Percentiles rank a stretch among this genome's conserved stretches.
These are phyloP conservation scores for Antheraea pernyi DNA, from an alignment of 1,140 invertebrate species.

Conservation along the genomic window DNA sequence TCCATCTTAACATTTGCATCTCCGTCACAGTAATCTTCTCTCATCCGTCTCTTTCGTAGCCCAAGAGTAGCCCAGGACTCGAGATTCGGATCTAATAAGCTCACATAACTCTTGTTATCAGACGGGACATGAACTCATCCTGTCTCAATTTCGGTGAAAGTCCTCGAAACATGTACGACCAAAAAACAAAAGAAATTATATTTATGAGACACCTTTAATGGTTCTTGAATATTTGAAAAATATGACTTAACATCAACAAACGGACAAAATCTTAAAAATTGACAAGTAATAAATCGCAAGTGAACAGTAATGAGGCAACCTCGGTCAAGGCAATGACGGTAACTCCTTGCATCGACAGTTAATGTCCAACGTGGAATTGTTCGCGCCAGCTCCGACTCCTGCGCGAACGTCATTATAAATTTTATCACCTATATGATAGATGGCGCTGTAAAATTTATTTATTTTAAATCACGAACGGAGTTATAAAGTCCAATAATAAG, in stretches of 20 bases:
- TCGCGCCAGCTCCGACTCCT: constrained; percentile 40
- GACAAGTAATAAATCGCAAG: constrained; percentile 48
- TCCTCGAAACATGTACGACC: too few species aligned
- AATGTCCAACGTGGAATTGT: constrained; percentile 60
- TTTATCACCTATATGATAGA: constrained; percentile 70
- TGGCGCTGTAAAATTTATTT: constrained; percentile 72
- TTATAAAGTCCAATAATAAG: constrained; percentile 62
- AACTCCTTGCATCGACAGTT: constrained; percentile 60
- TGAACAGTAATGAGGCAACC: constrained; percentile 57
- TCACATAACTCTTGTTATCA: too few species aligned
- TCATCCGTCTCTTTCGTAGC: too few species aligned
- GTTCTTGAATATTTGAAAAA: neutral
- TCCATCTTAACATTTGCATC: too few species aligned
- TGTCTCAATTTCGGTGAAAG: neutral
- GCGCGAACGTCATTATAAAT: constrained; percentile 50
- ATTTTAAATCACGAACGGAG: constrained; percentile 60
- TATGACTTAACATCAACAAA: constrained; percentile 24
- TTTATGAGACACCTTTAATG: neutral
- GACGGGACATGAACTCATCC: too few species aligned
- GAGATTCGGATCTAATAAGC: too few species aligned
- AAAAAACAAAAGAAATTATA: too few species aligned
- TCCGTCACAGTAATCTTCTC: too few species aligned
- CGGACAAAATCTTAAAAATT: constrained; percentile 40
- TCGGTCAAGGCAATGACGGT: constrained; percentile 49
- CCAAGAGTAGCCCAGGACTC: too few species aligned